A percentile compares a stretch with the other conserved stretches of the same genome.
Conservation (phyloP, 2,888 invertebrate species). For the Euspilapteryx auroguttella region DNA sequence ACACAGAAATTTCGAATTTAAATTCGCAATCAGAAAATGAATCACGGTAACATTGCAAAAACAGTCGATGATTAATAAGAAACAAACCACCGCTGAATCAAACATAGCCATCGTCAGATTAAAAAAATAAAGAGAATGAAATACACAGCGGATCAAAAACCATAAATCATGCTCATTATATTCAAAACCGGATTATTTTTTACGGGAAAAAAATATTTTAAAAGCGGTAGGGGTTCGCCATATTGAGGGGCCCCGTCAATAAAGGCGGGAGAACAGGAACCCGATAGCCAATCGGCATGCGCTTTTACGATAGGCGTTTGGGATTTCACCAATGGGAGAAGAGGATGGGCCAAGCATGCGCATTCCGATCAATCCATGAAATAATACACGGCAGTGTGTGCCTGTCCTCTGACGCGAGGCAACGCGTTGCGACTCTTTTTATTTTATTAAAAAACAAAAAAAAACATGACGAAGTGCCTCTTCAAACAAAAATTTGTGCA, state of each 20-base stretch:
- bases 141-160: slow-evolving; percentile 41
- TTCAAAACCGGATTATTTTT: slow-evolving; percentile 58
- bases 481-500: slow-evolving; percentile 19
- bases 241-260: slow-evolving; percentile 44
- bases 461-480: slow-evolving; percentile 48
- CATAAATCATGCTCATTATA: slow-evolving; percentile 62
- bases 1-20: too few relatives aligned
- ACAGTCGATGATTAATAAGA: slow-evolving; percentile 27
- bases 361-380: slow-evolving; percentile 51
- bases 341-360: slow-evolving; percentile 40
- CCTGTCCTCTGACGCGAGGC: slow-evolving; percentile 37
- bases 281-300: slow-evolving; percentile 22
- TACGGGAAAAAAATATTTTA: slow-evolving; percentile 54
- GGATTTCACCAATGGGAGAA: slow-evolving; percentile 24
- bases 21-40: too few relatives aligned
- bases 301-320: slow-evolving; percentile 39
- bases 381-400: slow-evolving; percentile 57
- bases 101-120: slow-evolving; percentile 21
- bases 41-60: background rate
- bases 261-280: slow-evolving; percentile 43
- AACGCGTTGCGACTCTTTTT: slow-evolving; percentile 24
- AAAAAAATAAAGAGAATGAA: slow-evolving; percentile 33
- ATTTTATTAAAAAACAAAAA: slow-evolving; percentile 15
- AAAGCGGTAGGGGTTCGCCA: slow-evolving; percentile 57
- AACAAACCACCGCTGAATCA: slow-evolving; percentile 20